Conservation (phyloP, 2,113 vertebrate genomes). For the Pedetes capensis region DNA sequence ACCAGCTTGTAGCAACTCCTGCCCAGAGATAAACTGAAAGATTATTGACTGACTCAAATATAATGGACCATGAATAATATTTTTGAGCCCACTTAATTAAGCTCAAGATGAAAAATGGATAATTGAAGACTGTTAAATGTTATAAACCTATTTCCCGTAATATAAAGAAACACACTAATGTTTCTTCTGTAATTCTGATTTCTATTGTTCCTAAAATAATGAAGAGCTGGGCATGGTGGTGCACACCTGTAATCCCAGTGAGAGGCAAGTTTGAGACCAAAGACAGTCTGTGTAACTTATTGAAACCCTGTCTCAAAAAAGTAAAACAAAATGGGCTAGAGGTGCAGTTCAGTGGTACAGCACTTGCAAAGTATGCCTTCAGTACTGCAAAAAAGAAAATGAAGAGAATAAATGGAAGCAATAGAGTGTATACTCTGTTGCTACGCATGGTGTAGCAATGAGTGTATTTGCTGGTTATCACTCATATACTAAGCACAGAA, state of each 20-base stretch:
- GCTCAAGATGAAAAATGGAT: neutral
- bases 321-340: no score
- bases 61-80: neutral
- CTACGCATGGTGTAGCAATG: neutral
- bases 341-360: no score
- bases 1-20: neutral
- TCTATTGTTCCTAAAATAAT: neutral
- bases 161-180: neutral
- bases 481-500: neutral
- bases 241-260: no score
- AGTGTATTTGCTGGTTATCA: neutral
- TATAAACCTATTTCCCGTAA: neutral
- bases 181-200: neutral
- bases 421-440: neutral
- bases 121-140: neutral
- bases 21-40: neutral
- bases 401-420: no score
- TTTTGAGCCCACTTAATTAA: neutral
- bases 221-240: no score
- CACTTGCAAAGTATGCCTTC: no score
- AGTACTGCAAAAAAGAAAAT: no score
- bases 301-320: no score
- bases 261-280: no score
- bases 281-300: no score
- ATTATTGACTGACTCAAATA: neutral